phyloP scores from a whole-genome alignment of 2,113 vertebrate genomes.

The Silurus glanis region DNA sequence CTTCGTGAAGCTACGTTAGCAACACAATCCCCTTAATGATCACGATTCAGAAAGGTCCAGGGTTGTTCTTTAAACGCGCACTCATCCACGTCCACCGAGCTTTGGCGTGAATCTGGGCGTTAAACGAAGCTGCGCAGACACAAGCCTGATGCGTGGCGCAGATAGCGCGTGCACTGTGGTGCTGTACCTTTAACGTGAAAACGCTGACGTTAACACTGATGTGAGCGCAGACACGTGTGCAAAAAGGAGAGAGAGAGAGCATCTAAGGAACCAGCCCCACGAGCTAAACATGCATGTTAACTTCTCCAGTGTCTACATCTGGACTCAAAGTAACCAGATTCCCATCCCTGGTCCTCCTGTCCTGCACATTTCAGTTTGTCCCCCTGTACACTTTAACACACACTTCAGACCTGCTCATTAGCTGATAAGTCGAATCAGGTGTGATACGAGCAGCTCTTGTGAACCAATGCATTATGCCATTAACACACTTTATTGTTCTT shows the following conservation, averaged over 20 bases:
- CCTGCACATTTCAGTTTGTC: neutral
- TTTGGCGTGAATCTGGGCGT: conserved; percentile 28
- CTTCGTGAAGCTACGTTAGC: neutral
- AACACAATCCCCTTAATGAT: conserved; percentile 35
- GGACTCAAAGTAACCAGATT: neutral
- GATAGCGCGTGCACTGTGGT: conserved; percentile 3
- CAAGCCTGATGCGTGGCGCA: neutral
- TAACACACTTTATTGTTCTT: neutral
- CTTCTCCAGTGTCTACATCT: neutral
- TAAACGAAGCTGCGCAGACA: conserved; percentile 16
- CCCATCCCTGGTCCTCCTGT: neutral
- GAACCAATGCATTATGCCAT: neutral
- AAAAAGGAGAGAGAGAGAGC: neutral
- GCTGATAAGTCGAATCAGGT: neutral
- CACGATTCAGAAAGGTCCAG: conserved; percentile 10
- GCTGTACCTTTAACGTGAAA: neutral
- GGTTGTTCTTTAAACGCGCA: conserved; percentile 1
- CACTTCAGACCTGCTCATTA: neutral
- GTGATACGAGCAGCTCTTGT: neutral
- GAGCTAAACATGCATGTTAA: neutral
- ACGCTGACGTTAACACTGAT: neutral
- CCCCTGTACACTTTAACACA: neutral
- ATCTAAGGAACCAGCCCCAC: neutral
- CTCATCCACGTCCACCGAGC: conserved; percentile 21
- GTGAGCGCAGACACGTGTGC: neutral